Percentiles rank a stretch among this genome's conserved stretches.
Evolutionary conservation across 2,888 invertebrate species (phyloP).

Genomic region (Venustoraphidia nigricollis): DNA sequence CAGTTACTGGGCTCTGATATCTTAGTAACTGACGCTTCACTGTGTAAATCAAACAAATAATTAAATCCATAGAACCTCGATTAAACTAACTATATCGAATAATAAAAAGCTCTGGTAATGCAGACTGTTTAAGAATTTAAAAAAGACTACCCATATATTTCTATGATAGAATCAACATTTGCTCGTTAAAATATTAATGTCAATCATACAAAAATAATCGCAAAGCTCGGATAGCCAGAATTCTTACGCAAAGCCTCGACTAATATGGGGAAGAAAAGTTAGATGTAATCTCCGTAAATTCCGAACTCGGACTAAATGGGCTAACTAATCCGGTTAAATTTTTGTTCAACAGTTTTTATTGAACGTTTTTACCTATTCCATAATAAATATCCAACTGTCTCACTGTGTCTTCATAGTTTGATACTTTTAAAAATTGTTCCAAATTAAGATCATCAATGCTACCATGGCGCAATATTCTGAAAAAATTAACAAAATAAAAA

Average conservation of each 20-base stretch:
- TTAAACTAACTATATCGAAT: slow-evolving; percentile 1
- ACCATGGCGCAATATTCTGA: slow-evolving; percentile 31
- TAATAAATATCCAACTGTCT: slow-evolving; percentile 85
- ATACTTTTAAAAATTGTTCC: slow-evolving; percentile 65
- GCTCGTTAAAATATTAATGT: no score
- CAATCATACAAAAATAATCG: no score
- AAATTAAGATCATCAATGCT: slow-evolving; percentile 63
- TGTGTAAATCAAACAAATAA: slow-evolving; percentile 23
- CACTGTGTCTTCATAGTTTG: slow-evolving; percentile 82
- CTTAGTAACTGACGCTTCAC: slow-evolving; percentile 81
- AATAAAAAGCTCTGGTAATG: slow-evolving; percentile 1
- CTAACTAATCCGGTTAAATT: background rate
- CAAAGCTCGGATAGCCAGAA: no score
- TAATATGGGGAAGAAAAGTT: background rate
- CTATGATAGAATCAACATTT: no score
- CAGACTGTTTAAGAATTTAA: background rate
- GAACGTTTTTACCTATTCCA: slow-evolving; percentile 58
- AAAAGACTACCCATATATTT: no score
- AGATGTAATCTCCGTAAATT: background rate
- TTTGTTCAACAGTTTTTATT: slow-evolving; percentile 3
- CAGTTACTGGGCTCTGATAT: slow-evolving; percentile 87
- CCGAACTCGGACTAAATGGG: background rate
- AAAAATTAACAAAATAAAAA: background rate
- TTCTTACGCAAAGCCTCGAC: no score
- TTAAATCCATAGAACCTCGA: background rate